Evolutionary conservation across 2,888 invertebrate species (phyloP), one percentile per base, ranked within the genome.

Genomic region (Drosophila emarginata): DNA sequence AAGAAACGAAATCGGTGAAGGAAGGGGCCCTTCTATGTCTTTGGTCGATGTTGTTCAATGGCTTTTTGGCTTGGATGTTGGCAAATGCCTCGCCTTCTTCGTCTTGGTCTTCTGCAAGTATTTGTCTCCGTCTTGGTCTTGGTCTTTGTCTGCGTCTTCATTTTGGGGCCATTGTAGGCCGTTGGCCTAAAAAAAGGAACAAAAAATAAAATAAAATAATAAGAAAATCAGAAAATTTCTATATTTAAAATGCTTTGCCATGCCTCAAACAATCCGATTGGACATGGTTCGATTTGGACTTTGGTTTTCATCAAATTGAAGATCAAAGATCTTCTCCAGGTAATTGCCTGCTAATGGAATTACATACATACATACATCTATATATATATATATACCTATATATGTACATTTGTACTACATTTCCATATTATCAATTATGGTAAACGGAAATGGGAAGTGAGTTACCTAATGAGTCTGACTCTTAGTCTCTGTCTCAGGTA

Each of bases 231-330:
- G 88, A 89, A 88, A 89, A 89, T 79, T 88, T 79, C 88, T 81
- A 81, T 78, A 87, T 87, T 87, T 88, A 89, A 87, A 89, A 87
- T 87, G 87, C 87, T 87, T 74, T 73, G 87, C 89, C 87, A 87
- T 89, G 77, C 81, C 82, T 86, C 80, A 65, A 54, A 32, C 32
- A 32, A 32, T 5, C 28, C 72, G 62, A 59, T 28, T 28, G 67
- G 58, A 61, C 37, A 23, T 37, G 45, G 7, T 37, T 18, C 40
- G 11, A 32, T 21, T 45, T 45, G 45, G 45, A 21, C 45, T 45
- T 45, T 45, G 45, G 45, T 21, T 45, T 15, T 18, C 45, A 12
- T 12, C 14, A 18, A 45, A 45, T 12, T 45, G 4, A 45, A 45
- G 21, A 45, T 45, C 18, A 21, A 45, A 45, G 18, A 45, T 45